Evolutionary conservation across 2,113 vertebrate species (phyloP), one percentile per base, ranked within the genome.

Genomic region (Triplophysa rosa): DNA sequence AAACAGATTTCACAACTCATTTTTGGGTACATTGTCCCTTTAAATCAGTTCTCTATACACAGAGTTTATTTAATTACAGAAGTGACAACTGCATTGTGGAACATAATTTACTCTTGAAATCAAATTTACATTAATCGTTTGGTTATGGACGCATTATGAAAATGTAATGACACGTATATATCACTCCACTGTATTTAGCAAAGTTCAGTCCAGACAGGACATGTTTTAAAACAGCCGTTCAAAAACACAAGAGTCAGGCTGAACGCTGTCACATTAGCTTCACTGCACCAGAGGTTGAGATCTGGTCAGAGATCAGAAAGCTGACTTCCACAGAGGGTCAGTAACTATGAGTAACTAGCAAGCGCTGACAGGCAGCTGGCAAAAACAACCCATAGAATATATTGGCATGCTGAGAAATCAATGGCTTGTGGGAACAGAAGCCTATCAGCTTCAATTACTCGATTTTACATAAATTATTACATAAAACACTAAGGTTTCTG

Each of bases 291-390:
- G 33, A 72, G 54, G 52, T 80, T 45, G 68, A 49, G 17, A 10
- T 68, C 77, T 21, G 63, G 19, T 29, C 17, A 68, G 42, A 65
- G 61, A 63, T 67, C 52, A 62, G 24, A 63, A 33, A 68, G 56
- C 29, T 79, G 75, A 52, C 26, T 81, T 72, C 67, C 21, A 76
- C 10, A 63, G 66, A 59, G 72, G 72, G 65, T 59, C 65, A 61
- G 81, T 74, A 67, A 63, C 33, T 6, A 37, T 6, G 65, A 75
- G 75, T 77, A 85, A 80, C 37, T 52, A 82, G 24, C n/a, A 42
- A 17, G 81, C 14, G 67, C 67, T 85, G 72, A 77, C 76, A 78
- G 72, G 11, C 52, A 72, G 71, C 73, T 80, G 82, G 56, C 80
- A 69, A 73, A 72, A 7, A 42, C 69, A 33, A 67, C 21, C 7